Base-by-base conservation (phyloP, 2,797 vertebrate species). In the Clarias platycephalus region DNA sequence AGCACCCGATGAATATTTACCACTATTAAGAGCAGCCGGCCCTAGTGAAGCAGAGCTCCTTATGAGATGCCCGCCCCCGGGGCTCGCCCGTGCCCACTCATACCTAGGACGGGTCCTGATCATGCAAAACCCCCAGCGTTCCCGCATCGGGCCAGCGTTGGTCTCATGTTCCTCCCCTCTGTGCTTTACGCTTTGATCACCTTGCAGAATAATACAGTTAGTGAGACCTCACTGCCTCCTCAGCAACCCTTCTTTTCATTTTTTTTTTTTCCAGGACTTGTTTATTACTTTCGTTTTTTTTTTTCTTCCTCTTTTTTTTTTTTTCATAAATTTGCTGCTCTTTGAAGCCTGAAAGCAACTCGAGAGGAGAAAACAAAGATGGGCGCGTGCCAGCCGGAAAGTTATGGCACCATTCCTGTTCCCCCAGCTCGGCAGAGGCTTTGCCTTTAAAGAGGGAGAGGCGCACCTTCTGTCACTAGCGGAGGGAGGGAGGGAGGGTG, bases 341-440 rank as follows among this genome's bases (percentile, higher is more conserved):
- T 95, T 94, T 95, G 93, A 95, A 94, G 94, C 94, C 92, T 94
- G 93, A 94, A 94, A 94, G 94, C 94, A 92, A 93, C 91, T 94
- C 93, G 91, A 92, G 91, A 92, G 92, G 90, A 91, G 88, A 88
- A 88, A 94, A 95, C 94, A 95, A 95, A 95, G 94, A 95, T 95
- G 95, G 94, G 93, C 87, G 88, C 78, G 91, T 95, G 94, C 95
- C 95, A 95, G 93, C 87, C 92, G 92, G 92, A 93, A 95, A 95
- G 94, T 95, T 95, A 95, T 95, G 93, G 93, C 94, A 94, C 92
- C 93, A 91, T 95, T 94, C 92, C 94, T 94, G 93, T 93, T 92
- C 91, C 92, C 91, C 91, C 92, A 91, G 93, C 93, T 91, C 91
- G 91, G 92, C 93, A 92, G 92, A 94, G 93, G 92, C 93, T 92